These are phyloP conservation scores for Gymnoscopelus microlampas DNA, from an alignment of 2,797 vertebrate genomes.

Conservation along the genomic window DNA sequence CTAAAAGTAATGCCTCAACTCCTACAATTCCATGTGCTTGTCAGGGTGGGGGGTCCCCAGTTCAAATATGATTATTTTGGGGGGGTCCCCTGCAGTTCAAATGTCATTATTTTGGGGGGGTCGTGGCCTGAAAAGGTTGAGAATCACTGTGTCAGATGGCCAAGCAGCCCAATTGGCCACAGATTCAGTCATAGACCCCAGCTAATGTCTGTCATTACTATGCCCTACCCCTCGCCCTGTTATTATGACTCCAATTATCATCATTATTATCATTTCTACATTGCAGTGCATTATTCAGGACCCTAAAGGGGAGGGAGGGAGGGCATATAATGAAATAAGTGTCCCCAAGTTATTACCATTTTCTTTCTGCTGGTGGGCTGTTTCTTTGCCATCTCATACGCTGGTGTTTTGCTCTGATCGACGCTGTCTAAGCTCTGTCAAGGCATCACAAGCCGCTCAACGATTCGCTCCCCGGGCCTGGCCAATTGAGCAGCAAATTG, in stretches of 20 bases:
- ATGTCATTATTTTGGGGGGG: no score
- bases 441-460: constrained; percentile 31
- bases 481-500: constrained; percentile 52
- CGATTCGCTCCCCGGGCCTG: constrained; percentile 12
- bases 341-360: constrained; percentile 62
- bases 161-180: constrained; percentile 48
- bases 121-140: no score
- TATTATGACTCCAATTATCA: constrained; percentile 75
- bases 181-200: constrained; percentile 72
- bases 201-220: constrained; percentile 71
- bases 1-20: no score
- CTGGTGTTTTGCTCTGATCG: constrained; percentile 35
- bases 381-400: constrained; percentile 41
- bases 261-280: constrained; percentile 79
- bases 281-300: constrained; percentile 76
- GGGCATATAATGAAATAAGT: constrained; percentile 56
- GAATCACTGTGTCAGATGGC: constrained; percentile 37
- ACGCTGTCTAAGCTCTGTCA: constrained; percentile 45
- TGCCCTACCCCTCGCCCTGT: constrained; percentile 63
- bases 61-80: no score
- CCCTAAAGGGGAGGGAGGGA: constrained; percentile 57
- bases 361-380: constrained; percentile 54
- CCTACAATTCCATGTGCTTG: no score
- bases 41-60: no score
- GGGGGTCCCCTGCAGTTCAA: no score